These are phyloP conservation scores for Palaemon carinicauda DNA, from an alignment of 1,140 invertebrate species.

Conservation along the genomic window DNA sequence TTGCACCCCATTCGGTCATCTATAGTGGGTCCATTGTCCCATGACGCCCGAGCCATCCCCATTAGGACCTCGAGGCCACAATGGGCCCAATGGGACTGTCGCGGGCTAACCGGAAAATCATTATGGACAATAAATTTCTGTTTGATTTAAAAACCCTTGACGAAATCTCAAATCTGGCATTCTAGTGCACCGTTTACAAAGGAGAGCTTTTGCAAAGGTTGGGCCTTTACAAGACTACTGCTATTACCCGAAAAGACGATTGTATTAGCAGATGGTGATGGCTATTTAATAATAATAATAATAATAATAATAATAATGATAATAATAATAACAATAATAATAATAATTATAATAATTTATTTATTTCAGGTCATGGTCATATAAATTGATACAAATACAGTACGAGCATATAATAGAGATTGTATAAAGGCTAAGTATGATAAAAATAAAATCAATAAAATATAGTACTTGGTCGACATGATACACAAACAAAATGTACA, in stretches of 20 bases:
- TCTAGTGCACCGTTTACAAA: background rate
- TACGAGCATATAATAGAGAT: background rate
- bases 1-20: slow-evolving; percentile 25
- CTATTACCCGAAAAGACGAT: background rate
- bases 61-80: slow-evolving; percentile 6
- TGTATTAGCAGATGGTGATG: background rate
- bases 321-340: background rate
- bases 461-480: too few species aligned
- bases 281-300: background rate
- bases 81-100: background rate
- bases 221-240: background rate
- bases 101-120: slow-evolving; percentile 11
- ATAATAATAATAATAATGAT: background rate
- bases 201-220: background rate
- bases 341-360: background rate
- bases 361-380: too few species aligned
- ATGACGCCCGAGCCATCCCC: slow-evolving; percentile 11
- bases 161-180: background rate
- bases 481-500: background rate
- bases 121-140: background rate
- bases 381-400: too few species aligned
- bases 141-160: background rate
- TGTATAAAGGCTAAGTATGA: background rate
- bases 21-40: slow-evolving; percentile 13
- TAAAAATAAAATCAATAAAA: background rate